phyloP scores from a whole-genome alignment of 2,888 invertebrate genomes.

The Agonopterix heracliana region DNA sequence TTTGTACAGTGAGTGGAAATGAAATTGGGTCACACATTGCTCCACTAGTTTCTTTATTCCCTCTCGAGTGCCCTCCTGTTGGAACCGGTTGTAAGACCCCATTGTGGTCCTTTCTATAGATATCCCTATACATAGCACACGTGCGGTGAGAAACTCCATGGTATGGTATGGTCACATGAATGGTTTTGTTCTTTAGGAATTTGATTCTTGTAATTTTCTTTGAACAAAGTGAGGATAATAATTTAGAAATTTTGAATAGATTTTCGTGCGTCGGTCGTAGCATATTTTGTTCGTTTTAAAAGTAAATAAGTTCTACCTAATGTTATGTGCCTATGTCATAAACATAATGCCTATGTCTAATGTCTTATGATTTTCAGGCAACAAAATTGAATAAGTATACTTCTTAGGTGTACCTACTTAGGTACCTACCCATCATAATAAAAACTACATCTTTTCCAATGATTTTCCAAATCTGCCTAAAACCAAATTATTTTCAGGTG shows the following conservation, averaged over 20 bases:
- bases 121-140: constrained; percentile 51
- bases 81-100: constrained; percentile 36
- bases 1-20: constrained; percentile 21
- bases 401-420: too few species aligned
- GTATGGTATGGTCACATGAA: constrained; percentile 31
- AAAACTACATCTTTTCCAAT: too few species aligned
- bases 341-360: too few species aligned
- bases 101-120: constrained; percentile 39
- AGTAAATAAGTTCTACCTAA: too few species aligned
- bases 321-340: too few species aligned
- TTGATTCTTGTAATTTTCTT: too few species aligned
- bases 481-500: too few species aligned
- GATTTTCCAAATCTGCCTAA: too few species aligned
- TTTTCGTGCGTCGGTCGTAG: neutral
- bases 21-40: constrained; percentile 71
- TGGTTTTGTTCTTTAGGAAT: neutral
- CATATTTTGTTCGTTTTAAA: neutral
- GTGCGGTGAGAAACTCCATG: constrained; percentile 44
- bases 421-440: too few species aligned
- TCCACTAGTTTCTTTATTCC: constrained; percentile 37
- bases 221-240: neutral
- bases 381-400: too few species aligned
- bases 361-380: too few species aligned
- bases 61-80: constrained; percentile 23
- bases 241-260: neutral